Percentiles rank a stretch among this genome's conserved stretches.
phyloP scores from a whole-genome alignment of 2,113 vertebrate genomes.

The Meles meles region DNA sequence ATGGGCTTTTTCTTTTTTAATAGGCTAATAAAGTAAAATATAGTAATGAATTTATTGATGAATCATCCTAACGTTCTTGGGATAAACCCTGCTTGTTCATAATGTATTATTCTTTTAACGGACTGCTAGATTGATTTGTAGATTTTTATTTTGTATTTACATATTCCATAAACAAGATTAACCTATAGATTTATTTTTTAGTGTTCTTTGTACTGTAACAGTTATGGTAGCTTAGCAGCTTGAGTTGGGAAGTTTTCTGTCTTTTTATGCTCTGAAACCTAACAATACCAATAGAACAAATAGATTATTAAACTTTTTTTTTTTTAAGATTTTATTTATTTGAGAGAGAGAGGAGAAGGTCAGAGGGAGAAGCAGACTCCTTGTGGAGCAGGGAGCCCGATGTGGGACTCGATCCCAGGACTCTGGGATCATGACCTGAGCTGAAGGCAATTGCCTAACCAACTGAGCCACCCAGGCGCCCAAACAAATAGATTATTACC shows the following conservation, averaged over 20 bases:
- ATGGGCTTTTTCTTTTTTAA: background rate
- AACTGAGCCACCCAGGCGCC: no score
- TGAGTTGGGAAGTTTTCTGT: background rate
- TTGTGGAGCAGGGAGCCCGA: no score
- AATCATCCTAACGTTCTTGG: constrained; percentile 1
- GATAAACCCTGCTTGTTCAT: background rate
- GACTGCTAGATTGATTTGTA: background rate
- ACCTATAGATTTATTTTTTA: background rate
- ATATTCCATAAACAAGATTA: background rate
- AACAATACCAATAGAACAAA: background rate
- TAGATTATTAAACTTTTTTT: background rate
- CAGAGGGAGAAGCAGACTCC: no score
- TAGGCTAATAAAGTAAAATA: background rate
- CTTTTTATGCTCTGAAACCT: background rate
- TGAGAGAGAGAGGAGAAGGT: no score
- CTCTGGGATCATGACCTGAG: no score
- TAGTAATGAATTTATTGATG: background rate
- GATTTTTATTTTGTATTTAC: background rate
- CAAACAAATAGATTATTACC: background rate
- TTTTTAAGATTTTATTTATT: no score
- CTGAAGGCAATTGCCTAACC: no score
- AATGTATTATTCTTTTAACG: background rate
- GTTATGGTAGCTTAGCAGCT: background rate
- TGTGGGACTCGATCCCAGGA: no score
- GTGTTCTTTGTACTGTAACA: background rate